A percentile compares a stretch with the other conserved stretches of the same genome.
These are phyloP conservation scores for Hirtodrosophila trivittata DNA, from an alignment of 2,888 invertebrate genomes.

Conservation along the genomic window DNA sequence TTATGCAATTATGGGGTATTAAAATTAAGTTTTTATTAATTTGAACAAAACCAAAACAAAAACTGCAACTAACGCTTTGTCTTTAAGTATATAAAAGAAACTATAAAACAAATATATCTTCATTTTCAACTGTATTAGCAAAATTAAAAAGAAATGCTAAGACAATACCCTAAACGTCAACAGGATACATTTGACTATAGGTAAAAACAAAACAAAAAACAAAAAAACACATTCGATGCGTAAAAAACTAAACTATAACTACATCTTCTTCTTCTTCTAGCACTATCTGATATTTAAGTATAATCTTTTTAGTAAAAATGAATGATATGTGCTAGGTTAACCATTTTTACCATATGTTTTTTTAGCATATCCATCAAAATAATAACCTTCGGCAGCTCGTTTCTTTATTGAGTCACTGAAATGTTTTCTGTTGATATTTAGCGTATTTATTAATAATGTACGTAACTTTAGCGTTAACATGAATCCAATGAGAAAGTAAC, in stretches of 20 bases:
- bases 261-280: conserved; percentile 21
- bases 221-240: conserved; percentile 22
- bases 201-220: conserved; percentile 14
- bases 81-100: conserved; percentile 60
- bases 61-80: conserved; percentile 74
- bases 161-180: conserved; percentile 67
- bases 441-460: conserved; percentile 60
- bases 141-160: conserved; percentile 64
- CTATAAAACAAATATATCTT: conserved; percentile 36
- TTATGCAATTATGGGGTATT: conserved; percentile 46
- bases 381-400: conserved; percentile 9
- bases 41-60: conserved; percentile 66
- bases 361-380: conserved; percentile 2
- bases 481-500: conserved; percentile 42
- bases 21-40: conserved; percentile 55
- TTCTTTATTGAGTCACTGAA: conserved; percentile 25
- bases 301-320: conserved; percentile 18
- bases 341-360: conserved; percentile 13
- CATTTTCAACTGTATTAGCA: conserved; percentile 75
- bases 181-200: conserved; percentile 58
- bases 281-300: conserved; percentile 33
- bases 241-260: conserved; percentile 27
- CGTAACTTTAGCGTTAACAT: conserved; percentile 64
- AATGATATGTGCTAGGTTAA: conserved; percentile 24
- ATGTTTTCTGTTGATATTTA: conserved; percentile 58